Evolutionary conservation across 92 coral and sea anemone species (phyloP).

Genomic region (Porites rus): DNA sequence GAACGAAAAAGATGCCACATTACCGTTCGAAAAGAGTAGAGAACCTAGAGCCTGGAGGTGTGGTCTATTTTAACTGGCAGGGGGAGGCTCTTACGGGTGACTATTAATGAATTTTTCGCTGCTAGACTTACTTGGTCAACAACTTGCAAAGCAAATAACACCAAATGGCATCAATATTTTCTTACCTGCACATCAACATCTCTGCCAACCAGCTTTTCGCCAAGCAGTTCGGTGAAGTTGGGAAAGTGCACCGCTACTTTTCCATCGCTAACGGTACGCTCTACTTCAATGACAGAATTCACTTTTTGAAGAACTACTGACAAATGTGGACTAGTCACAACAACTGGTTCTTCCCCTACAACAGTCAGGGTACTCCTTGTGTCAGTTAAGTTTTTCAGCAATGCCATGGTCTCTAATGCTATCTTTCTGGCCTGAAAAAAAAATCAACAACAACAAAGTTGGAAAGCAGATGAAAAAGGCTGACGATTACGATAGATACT

Average conservation of each 20-base stretch:
- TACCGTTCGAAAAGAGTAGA: no score
- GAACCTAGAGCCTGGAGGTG: no score
- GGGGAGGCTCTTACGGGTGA: no score
- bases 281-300: constrained; percentile 2
- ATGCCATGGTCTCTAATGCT: constrained; percentile 4
- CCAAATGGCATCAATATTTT: no score
- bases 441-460: neutral
- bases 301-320: constrained; percentile 21
- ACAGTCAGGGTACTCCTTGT: constrained; percentile 4
- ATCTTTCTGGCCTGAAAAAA: constrained; percentile 2
- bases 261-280: constrained; percentile 27
- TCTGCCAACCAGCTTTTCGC: neutral
- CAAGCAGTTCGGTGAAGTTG: constrained; percentile 24
- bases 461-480: no score
- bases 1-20: no score
- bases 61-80: no score
- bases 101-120: no score
- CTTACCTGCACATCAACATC: constrained; percentile 25
- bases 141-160: neutral
- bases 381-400: constrained; percentile 10
- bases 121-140: no score
- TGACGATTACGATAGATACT: no score
- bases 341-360: constrained; percentile 28
- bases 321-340: constrained; percentile 24
- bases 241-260: constrained; percentile 37